Base-by-base conservation (phyloP, 2,888 invertebrate genomes). In the Hedya salicella region DNA sequence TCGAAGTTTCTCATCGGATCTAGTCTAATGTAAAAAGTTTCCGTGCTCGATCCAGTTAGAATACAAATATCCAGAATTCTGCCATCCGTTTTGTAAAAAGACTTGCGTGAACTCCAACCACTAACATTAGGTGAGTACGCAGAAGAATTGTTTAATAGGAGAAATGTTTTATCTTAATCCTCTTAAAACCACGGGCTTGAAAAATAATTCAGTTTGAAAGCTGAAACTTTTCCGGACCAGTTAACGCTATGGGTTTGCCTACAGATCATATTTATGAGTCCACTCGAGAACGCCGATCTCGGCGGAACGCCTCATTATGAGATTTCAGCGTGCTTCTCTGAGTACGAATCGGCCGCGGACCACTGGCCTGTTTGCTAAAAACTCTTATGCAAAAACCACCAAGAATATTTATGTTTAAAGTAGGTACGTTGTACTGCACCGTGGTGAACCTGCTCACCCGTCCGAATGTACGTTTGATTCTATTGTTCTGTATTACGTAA, bases 21-120 rank as follows among this genome's bases (percentile, higher is more conserved):
- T 78, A 77, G 80, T 78, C 77, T 81, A 81, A 86, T 86, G 81
- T 83, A 81, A 83, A 87, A 88, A 88, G 80, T 89, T 87, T 60
- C 70, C 71, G 72, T 80, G 81, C 80, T 76, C 71, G 72, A 80
- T 85, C 75, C 77, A 75, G 79, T 83, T 80, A 78, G 83, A 85
- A 88, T 86, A 85, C 80, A 85, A 88, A 88, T 86, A 70, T 72
- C 66, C 69, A 67, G 73, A 75, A 78, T 79, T 75, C 74, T 70
- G 68, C 73, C 69, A 68, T 64, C 68, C 70, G 68, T 68, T 67
- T 71, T 68, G 54, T 57, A 42, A 64, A 64, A 60, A 62, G 21
- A 36, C 67, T 66, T 42, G 46, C 21, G 17, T 11, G 19, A 17
- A 40, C n/a, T 40, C 48, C 4, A 40, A 42, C 42, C 17, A 42